phyloP scores from a whole-genome alignment of 2,113 vertebrate genomes.

The Dascyllus trimaculatus region DNA sequence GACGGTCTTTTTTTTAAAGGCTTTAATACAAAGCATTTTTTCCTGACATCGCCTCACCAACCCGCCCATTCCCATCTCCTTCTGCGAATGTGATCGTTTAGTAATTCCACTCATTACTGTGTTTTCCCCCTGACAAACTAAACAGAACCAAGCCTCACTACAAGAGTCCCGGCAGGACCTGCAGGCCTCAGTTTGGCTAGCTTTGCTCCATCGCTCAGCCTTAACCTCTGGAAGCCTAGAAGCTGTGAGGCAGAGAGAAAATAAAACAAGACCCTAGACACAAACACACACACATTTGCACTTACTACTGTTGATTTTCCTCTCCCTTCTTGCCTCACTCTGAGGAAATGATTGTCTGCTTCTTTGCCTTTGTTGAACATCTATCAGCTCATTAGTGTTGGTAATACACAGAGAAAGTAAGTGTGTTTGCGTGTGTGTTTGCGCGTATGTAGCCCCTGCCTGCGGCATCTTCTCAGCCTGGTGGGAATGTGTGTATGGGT shows the following conservation, averaged over 20 bases:
- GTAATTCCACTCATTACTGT: slow-evolving; percentile 73
- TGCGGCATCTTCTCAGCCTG: slow-evolving; percentile 69
- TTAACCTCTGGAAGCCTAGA: slow-evolving; percentile 75
- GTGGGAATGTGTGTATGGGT: slow-evolving; percentile 79
- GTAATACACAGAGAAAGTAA: slow-evolving; percentile 80
- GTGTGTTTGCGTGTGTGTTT: slow-evolving; percentile 69
- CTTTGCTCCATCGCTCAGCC: slow-evolving; percentile 66
- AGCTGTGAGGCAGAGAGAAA: slow-evolving; percentile 75
- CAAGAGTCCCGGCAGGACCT: slow-evolving; percentile 59
- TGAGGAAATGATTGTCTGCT: slow-evolving; percentile 77
- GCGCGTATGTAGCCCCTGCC: slow-evolving; percentile 72
- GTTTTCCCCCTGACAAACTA: slow-evolving; percentile 59
- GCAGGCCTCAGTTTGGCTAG: slow-evolving; percentile 70
- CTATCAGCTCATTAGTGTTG: slow-evolving; percentile 85
- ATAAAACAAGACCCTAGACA: slow-evolving; percentile 71
- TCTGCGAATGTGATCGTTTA: slow-evolving; percentile 63
- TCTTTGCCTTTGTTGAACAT: slow-evolving; percentile 80
- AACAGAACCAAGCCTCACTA: slow-evolving; percentile 65
- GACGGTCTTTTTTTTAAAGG: not conserved
- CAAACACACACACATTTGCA: slow-evolving; percentile 54
- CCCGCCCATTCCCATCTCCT: slow-evolving; percentile 29
- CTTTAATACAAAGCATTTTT: slow-evolving; percentile 39
- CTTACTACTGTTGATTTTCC: slow-evolving; percentile 72
- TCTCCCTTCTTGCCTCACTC: slow-evolving; percentile 64
- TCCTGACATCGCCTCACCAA: slow-evolving; percentile 35